Base-by-base conservation (phyloP, 2,888 invertebrate genomes). In the Gonocerus acuteangulatus region DNA sequence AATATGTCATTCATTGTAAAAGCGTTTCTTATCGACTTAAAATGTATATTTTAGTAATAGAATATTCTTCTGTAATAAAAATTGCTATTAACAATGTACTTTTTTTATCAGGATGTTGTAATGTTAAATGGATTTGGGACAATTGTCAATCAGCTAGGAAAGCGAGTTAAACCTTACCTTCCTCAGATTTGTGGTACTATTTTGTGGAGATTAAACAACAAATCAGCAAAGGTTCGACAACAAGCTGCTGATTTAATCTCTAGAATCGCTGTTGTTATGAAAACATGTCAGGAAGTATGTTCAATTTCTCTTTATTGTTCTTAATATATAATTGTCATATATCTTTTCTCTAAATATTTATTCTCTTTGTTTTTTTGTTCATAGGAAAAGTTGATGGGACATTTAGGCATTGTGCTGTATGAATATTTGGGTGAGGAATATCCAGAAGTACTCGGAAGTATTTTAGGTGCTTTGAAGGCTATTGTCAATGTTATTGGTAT, bases 141-240 rank as follows among this genome's bases (percentile, higher is more conserved):
- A 0, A 96, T 99, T 67, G 97, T 99, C 9, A 96, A 96, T 73
- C 94, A 96, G 68, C 78, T 99, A 60, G 95, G 95, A 6, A 96
- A 96, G 75, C 81, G 99, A 39, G 96, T 97, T 3, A 99, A 99
- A 75, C 93, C 97, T 0, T 99, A 99, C 74, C 77, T 99, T 70
- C 99, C 99, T 0, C 99, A 99, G 79, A 99, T 99, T 72, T 99
- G 99, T 73, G 99, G 99, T 81, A 99, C 99, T 1, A 99, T 99
- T 71, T 79, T 99, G 52, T 99, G 99, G 99, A 84, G 99, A 66
- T 82, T 99, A 73, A 99, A 99, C 78, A 99, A 99, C 75, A 99
- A 99, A 78, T 95, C 96, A 0, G 99, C 99, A 1, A 99, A 99
- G 78, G 99, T 92, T 7, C 84, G 99, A 60, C 99, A 99, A 74